Base-by-base conservation (phyloP, 2,113 vertebrate species). In the Corythoichthys haematopterus region DNA sequence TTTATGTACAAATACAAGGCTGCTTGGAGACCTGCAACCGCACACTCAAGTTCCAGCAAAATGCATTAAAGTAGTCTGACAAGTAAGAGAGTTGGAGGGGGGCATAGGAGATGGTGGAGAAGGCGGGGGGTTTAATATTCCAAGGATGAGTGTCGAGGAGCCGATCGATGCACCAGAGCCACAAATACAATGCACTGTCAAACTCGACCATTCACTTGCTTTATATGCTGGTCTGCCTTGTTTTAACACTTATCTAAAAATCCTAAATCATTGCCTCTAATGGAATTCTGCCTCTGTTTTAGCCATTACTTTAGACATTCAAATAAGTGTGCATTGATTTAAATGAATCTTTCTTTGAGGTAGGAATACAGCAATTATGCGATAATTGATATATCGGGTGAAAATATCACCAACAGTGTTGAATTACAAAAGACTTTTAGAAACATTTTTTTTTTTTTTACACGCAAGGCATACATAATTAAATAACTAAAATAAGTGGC, bases 41-140 rank as follows among this genome's bases (percentile, higher is more conserved):
- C 67, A 62, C 69, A 58, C 66, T 65, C 66, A 68, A 59, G 38
- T 33, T 6, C 70, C 62, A 74, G 75, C 74, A 80, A 78, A 85
- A 79, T 71, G 76, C 75, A 79, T 85, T 81, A 80, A 78, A 79
- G 72, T 35, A 28, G 76, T 71, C 60, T 80, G 76, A 82, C 80
- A 83, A 78, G 79, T 77, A 78, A 73, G 53, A 61, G 71, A 64
- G 43, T 14, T 55, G 69, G 64, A 66, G 64, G 68, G 68, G 72
- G 33, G 12, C 52, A 55, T 67, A 0, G 51, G n/a, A 33, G 20
- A 46, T 6, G 4, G 48, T 38, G 36, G 2, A 5, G 37, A 5
- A 52, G 62, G 9, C 46, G 33, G 20, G 20, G n/a, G 63, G 45
- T 63, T 16, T 77, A 16, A 68, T 56, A 50, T 78, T 64, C 70